Base-by-base conservation (phyloP, 2,797 vertebrate genomes). In the Epinephelus malabaricus region DNA sequence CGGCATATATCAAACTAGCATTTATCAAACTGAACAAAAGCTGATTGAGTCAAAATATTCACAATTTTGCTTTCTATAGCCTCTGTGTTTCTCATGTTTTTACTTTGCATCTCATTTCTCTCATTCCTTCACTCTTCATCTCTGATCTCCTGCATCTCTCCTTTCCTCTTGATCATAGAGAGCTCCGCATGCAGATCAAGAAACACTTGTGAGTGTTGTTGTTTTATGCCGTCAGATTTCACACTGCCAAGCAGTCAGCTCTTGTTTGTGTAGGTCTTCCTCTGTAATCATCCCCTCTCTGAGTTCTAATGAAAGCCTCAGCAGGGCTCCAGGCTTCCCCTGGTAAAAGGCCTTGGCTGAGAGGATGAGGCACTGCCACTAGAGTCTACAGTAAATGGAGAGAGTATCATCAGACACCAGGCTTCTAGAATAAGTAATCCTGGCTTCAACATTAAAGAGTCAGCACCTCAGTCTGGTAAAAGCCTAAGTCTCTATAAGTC, bases 221-320 rank as follows among this genome's bases (percentile, higher is more conserved):
- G 49, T 82, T 88, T 82, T 1, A 43, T 67, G 40, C 56, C 23
- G n/a, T 70, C 56, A 73, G 60, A 73, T 85, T 83, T 79, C 59
- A 43, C 62, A n/a, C 70, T 76, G 78, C 69, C 82, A 79, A 12
- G 46, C 79, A 63, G 81, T 68, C 73, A 69, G 75, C 61, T 81
- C 81, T 62, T 63, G 67, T 84, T 88, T 81, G 76, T 76, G 77
- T 71, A 76, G 79, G 69, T 61, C 75, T 82, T 68, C 61, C 61
- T 70, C 63, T 73, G 78, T 88, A 86, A 89, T 88, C 88, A 86
- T 82, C 74, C 62, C 65, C 81, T 80, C 78, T 86, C 82, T 84
- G 81, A 89, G 84, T 40, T 67, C 79, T 86, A 89, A 87, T 88
- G 83, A 86, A 89, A 88, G 82, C 65, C 83, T 74, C 88, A 79